Base-by-base conservation (phyloP, 1,140 invertebrate genomes). In the Pogonus chalceus region DNA sequence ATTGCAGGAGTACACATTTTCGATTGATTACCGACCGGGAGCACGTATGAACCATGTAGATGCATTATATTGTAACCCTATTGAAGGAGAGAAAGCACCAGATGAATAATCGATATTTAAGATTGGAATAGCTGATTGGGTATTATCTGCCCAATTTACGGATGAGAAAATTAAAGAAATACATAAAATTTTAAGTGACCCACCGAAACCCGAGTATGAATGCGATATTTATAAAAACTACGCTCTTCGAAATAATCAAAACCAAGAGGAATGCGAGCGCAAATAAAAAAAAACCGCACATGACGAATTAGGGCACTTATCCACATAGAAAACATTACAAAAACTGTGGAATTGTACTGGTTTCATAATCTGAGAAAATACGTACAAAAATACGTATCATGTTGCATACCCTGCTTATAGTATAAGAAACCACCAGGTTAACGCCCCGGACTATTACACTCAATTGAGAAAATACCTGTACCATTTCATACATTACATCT, bases 1-100 rank as follows among this genome's bases (percentile, higher is more conserved):
- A 7, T 4, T 69, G 16, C 63, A 65, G 35, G 65, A 68, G 18
- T 69, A 55, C 51, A 59, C 67, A 49, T 63, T 68, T 50, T n/a
- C 31, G 7, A 58, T 68, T 9, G 64, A 65, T 14, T 68, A 72
- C 52, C 56, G 65, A 43, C 18, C 37, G 9, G 37, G 37, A 18
- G 58, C 63, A 37, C 49, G 49, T 3, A 35, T 62, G 2, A 60
- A 57, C 9, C 54, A 62, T 2, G 58, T 61, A 2, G 22, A 54
- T 14, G 50, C 21, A 9, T 14, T 63, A 20, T 58, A 56, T 18
- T 16, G 37, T 10, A 43, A 43, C 18, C 37, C 37, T 4, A 43
- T 16, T 4, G 37, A 43, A 54, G 55, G 1, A 51, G 51, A n/a
- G 49, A 31, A 1, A 9, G 24, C 53, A 23, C n/a, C n/a, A n/a